phyloP scores from a whole-genome alignment of 1,140 invertebrate species.

The Ectropis grisescens region DNA sequence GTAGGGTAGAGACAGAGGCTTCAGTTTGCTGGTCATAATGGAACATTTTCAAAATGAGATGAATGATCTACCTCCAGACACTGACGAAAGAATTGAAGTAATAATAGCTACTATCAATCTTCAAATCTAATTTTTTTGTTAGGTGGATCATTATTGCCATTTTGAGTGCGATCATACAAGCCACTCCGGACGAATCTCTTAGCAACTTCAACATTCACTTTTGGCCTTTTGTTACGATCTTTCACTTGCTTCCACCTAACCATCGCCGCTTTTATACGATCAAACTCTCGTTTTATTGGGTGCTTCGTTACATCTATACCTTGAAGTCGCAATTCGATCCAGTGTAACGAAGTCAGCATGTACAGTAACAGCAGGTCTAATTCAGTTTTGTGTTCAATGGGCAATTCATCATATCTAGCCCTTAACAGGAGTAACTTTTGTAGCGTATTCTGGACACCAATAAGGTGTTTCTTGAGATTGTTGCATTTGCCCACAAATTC shows the following conservation, averaged over 20 bases:
- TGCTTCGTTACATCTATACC: conserved; percentile 70
- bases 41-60: too few relatives aligned
- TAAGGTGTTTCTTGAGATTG: conserved; percentile 64
- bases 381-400: conserved; percentile 71
- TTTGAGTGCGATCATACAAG: conserved; percentile 65
- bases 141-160: conserved; percentile 21
- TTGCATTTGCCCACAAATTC: conserved; percentile 66
- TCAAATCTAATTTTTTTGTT: conserved; percentile 54
- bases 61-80: too few relatives aligned
- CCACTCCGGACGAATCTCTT: conserved; percentile 73
- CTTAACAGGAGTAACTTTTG: conserved; percentile 49
- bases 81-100: too few relatives aligned
- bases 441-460: conserved; percentile 65
- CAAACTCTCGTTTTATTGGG: conserved; percentile 71
- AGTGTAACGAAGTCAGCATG: conserved; percentile 72
- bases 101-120: too few relatives aligned
- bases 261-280: conserved; percentile 72
- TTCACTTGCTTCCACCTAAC: conserved; percentile 71
- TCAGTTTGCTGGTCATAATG: too few relatives aligned
- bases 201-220: conserved; percentile 68
- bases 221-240: conserved; percentile 69
- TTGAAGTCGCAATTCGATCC: conserved; percentile 71
- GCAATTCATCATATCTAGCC: conserved; percentile 61
- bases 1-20: too few relatives aligned
- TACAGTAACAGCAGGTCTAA: conserved; percentile 73